A percentile compares a stretch with the other conserved stretches of the same genome.
phyloP scores from a whole-genome alignment of 2,113 vertebrate genomes.

The Thamnophis sirtalis region DNA sequence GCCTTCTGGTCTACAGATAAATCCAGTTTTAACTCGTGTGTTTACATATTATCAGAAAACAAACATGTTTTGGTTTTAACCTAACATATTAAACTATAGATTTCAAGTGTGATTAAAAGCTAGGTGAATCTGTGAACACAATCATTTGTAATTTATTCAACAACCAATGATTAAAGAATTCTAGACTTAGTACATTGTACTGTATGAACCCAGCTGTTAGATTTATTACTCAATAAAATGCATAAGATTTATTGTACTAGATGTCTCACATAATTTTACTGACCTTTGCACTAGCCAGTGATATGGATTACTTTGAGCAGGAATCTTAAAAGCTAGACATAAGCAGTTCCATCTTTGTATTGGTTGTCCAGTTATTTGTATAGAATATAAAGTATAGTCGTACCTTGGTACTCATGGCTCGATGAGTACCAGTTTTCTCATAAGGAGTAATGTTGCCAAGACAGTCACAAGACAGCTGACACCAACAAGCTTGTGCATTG shows the following conservation, averaged over 20 bases:
- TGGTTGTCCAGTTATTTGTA: neutral
- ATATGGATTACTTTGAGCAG: neutral
- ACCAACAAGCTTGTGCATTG: too few species aligned
- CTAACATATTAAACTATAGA: neutral
- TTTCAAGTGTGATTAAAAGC: neutral
- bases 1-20: neutral
- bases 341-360: neutral
- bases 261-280: neutral
- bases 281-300: neutral
- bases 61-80: neutral
- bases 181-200: neutral
- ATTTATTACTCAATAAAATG: neutral
- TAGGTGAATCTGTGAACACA: neutral
- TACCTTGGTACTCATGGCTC: neutral
- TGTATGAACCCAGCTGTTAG: neutral
- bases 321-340: neutral
- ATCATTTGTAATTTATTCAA: neutral
- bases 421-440: neutral
- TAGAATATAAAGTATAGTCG: neutral
- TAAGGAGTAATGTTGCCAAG: neutral
- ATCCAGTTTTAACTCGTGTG: neutral
- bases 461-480: neutral
- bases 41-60: neutral
- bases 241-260: neutral
- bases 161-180: neutral